Evolutionary conservation across 1,140 invertebrate species (phyloP), one percentile per base, ranked within the genome.

Genomic region (Drosophila ananassae): DNA sequence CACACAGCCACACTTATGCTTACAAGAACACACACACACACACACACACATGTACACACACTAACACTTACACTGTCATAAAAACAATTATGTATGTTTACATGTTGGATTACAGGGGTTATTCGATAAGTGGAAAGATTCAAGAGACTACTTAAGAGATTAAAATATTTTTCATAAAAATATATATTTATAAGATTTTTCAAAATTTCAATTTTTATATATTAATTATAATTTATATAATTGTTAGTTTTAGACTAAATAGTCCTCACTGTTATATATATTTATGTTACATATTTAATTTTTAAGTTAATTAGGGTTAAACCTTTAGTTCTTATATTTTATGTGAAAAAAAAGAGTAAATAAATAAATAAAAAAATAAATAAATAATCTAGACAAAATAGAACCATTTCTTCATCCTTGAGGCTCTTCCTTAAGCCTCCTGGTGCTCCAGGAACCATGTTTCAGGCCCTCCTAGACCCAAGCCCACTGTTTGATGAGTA

Each of bases 401-500:
- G 7, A 44, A 51, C 25, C 22, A 59, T 44, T 52, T 63, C 44
- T 13, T 25, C 13, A 7, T 62, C 13, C 41, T 22, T 13, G 3
- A 28, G 62, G 13, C n/a, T 17, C n/a, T 17, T 17, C 39, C 46
- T 62, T 12, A 17, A 44, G 13, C 7, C 32, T 8, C 25, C 25
- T 25, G 17, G 17, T 17, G 17, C 17, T 17, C 17, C 17, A 17
- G 17, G 17, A 17, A 17, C 17, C 17, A 17, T 17, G 17, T 17
- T 17, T 17, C 17, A 17, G 17, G 17, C 17, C 25, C 25, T 28
- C 25, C 25, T 2, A 28, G 25, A 6, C 25, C 3, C 25, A 3
- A 3, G 25, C 25, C 25, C 25, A 28, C 25, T 28, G 56, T 77
- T 76, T 77, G 56, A 25, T 53, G 22, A 34, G 73, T 77, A 76